A percentile compares a stretch with the other conserved stretches of the same genome.
phyloP scores from a whole-genome alignment of 2,888 invertebrate genomes.

The Geophilus truncorum region DNA sequence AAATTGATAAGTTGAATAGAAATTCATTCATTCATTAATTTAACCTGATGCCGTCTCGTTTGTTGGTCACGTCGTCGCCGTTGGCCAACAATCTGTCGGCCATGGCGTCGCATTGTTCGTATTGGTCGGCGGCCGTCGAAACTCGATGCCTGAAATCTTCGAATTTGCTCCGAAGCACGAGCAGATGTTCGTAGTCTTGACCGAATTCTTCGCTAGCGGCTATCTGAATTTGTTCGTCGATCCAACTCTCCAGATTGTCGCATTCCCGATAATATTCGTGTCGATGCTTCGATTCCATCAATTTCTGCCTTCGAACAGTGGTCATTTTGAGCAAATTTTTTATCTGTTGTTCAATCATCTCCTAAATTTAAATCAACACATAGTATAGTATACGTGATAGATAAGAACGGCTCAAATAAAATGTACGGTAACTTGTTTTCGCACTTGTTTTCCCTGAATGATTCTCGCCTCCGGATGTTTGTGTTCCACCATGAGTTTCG shows the following conservation, averaged over 20 bases:
- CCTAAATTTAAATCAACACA: slow-evolving; percentile 32
- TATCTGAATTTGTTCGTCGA: slow-evolving; percentile 79
- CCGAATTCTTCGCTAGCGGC: slow-evolving; percentile 91
- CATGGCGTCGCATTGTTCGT: slow-evolving; percentile 81
- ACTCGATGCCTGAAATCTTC: slow-evolving; percentile 88
- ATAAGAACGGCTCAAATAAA: background rate
- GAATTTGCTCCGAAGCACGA: slow-evolving; percentile 81
- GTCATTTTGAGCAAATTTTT: slow-evolving; percentile 74
- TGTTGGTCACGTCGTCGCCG: slow-evolving; percentile 75
- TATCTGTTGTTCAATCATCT: slow-evolving; percentile 67
- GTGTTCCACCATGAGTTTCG: slow-evolving; percentile 69
- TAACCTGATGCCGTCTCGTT: slow-evolving; percentile 80
- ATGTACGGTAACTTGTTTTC: slow-evolving; percentile 40
- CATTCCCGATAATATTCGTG: slow-evolving; percentile 89
- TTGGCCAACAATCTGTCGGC: slow-evolving; percentile 81
- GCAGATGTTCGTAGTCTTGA: slow-evolving; percentile 84
- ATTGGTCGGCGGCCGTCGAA: slow-evolving; percentile 82
- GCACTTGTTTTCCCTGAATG: slow-evolving; percentile 67
- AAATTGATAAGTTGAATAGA: no score
- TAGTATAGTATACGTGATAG: background rate
- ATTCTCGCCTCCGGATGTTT: slow-evolving; percentile 79
- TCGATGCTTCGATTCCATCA: slow-evolving; percentile 85
- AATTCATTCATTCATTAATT: no score
- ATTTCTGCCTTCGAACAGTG: slow-evolving; percentile 68
- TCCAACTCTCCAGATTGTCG: slow-evolving; percentile 85